A percentile compares a stretch with the other conserved stretches of the same genome.
Conservation (phyloP, 2,113 vertebrate species). For the Lonchura striata region DNA sequence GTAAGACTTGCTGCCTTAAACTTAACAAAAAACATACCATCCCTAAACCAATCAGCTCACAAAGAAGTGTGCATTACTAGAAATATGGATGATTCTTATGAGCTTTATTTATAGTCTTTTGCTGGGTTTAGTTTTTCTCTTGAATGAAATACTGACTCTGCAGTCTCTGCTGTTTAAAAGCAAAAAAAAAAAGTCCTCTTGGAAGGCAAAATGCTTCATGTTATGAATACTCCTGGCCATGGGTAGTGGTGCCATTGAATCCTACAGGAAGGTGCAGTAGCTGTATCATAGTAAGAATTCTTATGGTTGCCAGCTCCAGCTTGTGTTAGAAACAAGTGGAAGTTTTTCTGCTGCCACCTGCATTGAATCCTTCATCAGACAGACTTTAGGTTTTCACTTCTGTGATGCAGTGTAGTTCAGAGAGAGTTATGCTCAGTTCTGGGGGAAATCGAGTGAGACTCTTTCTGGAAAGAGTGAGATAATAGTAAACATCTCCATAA, state of each 20-base stretch:
- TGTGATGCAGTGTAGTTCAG: not conserved
- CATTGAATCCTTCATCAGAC: not conserved
- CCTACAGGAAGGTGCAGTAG: not conserved
- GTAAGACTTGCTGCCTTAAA: slow-evolving; percentile 61
- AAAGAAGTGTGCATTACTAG: not conserved
- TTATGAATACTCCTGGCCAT: not conserved
- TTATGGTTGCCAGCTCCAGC: not conserved
- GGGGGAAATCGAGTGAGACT: not conserved
- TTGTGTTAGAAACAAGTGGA: not conserved
- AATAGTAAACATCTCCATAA: not conserved
- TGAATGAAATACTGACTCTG: not conserved
- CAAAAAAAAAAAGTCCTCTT: not conserved
- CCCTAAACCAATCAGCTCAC: not conserved
- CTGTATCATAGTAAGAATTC: not conserved
- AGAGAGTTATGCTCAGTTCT: not conserved
- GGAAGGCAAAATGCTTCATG: slow-evolving; percentile 21
- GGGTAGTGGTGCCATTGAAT: slow-evolving; percentile 18
- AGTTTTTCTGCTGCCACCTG: not conserved
- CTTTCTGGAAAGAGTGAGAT: not conserved
- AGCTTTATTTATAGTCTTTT: slow-evolving; percentile 11
- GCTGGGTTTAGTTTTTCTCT: not conserved
- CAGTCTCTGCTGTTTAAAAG: slow-evolving; percentile 25
- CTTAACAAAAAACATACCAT: not conserved
- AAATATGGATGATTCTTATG: not conserved
- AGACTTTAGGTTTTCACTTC: not conserved